phyloP scores from a whole-genome alignment of 2,113 vertebrate genomes.

The Vireo altiloquus region DNA sequence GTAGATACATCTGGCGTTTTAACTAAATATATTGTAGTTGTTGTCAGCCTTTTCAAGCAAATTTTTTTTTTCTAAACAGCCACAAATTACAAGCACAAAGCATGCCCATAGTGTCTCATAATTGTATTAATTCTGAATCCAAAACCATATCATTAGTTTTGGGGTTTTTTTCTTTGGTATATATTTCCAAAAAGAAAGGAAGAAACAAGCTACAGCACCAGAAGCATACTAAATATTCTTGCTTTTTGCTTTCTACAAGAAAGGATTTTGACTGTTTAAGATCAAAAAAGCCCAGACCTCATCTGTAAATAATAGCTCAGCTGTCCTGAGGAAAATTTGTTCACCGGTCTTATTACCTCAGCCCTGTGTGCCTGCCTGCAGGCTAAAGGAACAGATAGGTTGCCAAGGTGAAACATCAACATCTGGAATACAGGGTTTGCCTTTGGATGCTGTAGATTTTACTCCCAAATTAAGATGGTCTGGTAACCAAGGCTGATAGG shows the following conservation, averaged over 20 bases:
- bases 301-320: background rate
- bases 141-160: background rate
- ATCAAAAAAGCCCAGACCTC: background rate
- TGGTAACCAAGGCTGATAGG: background rate
- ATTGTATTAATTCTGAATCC: background rate
- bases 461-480: background rate
- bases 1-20: constrained; percentile 9
- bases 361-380: background rate
- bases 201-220: background rate
- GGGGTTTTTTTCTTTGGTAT: background rate
- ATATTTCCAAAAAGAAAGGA: background rate
- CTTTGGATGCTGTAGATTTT: background rate
- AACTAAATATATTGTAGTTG: background rate
- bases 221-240: background rate
- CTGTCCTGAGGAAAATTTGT: constrained; percentile 6
- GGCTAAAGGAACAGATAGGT: background rate
- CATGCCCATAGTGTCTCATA: background rate
- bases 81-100: background rate
- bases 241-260: background rate
- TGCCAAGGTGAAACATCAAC: background rate
- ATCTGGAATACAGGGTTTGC: background rate
- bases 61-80: background rate
- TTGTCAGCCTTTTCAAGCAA: constrained; percentile 5
- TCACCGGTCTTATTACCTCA: background rate
- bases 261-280: background rate